Evolutionary conservation across 2,113 vertebrate species (phyloP).

Genomic region (Silurus asotus): DNA sequence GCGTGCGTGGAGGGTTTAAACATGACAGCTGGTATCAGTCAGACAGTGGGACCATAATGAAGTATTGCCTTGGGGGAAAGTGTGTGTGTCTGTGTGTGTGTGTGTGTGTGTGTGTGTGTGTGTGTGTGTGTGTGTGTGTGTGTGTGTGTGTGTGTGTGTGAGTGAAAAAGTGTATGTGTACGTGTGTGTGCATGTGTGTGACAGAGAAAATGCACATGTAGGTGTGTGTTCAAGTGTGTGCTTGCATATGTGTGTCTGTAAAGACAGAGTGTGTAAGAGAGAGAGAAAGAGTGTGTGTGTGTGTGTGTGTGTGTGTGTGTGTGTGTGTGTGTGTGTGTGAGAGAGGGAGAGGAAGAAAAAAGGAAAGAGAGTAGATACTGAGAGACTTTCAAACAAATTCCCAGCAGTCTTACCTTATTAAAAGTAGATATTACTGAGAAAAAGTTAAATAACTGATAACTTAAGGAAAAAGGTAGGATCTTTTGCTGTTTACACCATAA

Average conservation of each 20-base stretch:
- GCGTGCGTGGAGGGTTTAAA: slow-evolving; percentile 35
- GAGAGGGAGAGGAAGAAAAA: background rate
- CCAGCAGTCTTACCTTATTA: slow-evolving; percentile 1
- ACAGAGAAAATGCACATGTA: too few species aligned
- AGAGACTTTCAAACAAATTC: background rate
- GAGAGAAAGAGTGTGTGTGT: background rate
- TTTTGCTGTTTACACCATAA: background rate
- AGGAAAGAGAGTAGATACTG: background rate
- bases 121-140: too few species aligned
- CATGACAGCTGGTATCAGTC: slow-evolving; percentile 46
- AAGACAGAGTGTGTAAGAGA: too few species aligned
- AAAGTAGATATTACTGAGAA: background rate
- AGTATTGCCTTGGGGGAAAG: slow-evolving; percentile 28
- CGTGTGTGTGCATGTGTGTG: too few species aligned
- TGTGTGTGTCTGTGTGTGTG: background rate
- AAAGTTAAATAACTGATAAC: background rate
- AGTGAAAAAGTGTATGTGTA: too few species aligned
- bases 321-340: background rate
- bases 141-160: too few species aligned
- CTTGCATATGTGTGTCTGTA: background rate
- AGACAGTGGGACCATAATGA: slow-evolving; percentile 40
- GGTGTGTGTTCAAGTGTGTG: background rate
- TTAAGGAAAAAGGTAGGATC: background rate
- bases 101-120: background rate
- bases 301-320: background rate